Conservation (phyloP, 2,888 invertebrate species). For the Oligia fasciuncula region DNA sequence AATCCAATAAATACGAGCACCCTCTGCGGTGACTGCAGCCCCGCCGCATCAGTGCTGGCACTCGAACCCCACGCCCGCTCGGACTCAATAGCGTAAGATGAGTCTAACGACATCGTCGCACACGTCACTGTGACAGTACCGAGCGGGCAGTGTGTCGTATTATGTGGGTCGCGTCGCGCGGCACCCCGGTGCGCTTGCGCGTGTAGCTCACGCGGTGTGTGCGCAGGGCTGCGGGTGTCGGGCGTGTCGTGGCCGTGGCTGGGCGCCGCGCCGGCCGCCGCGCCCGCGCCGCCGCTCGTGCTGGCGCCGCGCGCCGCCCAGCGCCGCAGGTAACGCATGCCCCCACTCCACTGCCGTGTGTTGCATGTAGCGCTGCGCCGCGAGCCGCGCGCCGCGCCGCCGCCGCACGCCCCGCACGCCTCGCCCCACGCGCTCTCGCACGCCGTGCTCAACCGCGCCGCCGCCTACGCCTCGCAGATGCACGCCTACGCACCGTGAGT, state of each 20-base stretch:
- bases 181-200: neutral
- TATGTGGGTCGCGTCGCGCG: neutral
- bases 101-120: neutral
- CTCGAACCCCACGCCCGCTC: slow-evolving; percentile 11
- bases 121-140: neutral
- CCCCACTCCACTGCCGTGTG: slow-evolving; percentile 74
- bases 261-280: slow-evolving; percentile 90
- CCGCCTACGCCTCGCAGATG: slow-evolving; percentile 93
- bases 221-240: slow-evolving; percentile 94
- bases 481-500: slow-evolving; percentile 98
- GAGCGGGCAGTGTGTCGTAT: neutral
- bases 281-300: slow-evolving; percentile 92
- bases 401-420: slow-evolving; percentile 79
- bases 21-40: slow-evolving; percentile 29
- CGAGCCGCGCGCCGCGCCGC: slow-evolving; percentile 92
- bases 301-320: slow-evolving; percentile 93
- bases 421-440: slow-evolving; percentile 91
- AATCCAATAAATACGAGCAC: slow-evolving; percentile 32
- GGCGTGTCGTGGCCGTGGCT: slow-evolving; percentile 95
- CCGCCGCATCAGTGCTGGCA: slow-evolving; percentile 8
- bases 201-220: slow-evolving; percentile 79
- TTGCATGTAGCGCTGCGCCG: slow-evolving; percentile 91
- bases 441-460: slow-evolving; percentile 93
- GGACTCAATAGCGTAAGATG: neutral
- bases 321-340: slow-evolving; percentile 92